Evolutionary conservation across 2,888 invertebrate genomes (phyloP).

Genomic region (Exephanes ischioxanthus): DNA sequence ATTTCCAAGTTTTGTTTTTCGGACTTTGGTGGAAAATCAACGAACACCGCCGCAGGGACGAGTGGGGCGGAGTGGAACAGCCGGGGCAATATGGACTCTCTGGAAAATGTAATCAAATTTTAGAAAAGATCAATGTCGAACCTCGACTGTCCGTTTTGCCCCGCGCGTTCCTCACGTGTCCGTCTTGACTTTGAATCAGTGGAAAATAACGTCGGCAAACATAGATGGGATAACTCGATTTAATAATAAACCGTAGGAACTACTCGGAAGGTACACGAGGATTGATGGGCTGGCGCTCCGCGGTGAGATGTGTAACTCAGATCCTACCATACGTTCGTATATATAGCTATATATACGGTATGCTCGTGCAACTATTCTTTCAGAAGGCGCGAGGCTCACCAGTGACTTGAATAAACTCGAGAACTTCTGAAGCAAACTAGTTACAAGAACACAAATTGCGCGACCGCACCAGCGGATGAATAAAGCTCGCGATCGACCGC

Average conservation of each 20-base stretch:
- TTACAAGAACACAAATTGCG: constrained; percentile 78
- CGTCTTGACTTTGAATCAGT: constrained; percentile 79
- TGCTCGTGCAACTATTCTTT: constrained; percentile 23
- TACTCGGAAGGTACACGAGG: constrained; percentile 47
- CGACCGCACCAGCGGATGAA: constrained; percentile 69
- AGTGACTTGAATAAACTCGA: constrained; percentile 76
- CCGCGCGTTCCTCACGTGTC: constrained; percentile 13
- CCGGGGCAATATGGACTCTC: too few relatives aligned
- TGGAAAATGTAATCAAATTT: too few relatives aligned
- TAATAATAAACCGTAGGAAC: constrained; percentile 76
- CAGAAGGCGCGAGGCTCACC: constrained; percentile 55
- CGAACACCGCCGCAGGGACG: not conserved
- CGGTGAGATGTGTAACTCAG: constrained; percentile 34
- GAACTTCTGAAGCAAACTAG: constrained; percentile 76
- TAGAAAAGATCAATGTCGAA: too few relatives aligned
- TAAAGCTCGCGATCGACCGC: constrained; percentile 71
- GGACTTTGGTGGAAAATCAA: not conserved
- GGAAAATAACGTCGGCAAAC: constrained; percentile 79
- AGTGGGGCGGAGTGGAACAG: too few relatives aligned
- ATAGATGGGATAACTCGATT: constrained; percentile 74
- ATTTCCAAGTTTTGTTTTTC: not conserved
- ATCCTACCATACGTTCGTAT: constrained; percentile 14
- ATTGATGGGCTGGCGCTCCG: constrained; percentile 26
- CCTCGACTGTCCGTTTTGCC: too few relatives aligned
- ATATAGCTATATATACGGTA: constrained; percentile 27